Base-by-base conservation (phyloP, 2,797 vertebrate genomes). In the Tolypeutes matacus region DNA sequence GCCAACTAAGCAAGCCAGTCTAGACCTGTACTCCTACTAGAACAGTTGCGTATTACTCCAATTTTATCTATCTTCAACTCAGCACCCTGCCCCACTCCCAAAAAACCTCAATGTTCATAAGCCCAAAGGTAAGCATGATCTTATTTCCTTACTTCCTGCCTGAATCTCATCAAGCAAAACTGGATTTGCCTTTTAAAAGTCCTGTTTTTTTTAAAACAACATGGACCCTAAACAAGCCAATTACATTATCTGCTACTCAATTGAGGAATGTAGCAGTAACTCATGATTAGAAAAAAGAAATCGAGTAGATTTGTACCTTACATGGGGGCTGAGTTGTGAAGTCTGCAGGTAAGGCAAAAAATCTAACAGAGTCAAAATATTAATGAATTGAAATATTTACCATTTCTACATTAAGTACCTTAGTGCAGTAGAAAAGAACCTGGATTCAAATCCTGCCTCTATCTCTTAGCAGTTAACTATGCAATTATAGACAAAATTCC, bases 341-440 rank as follows among this genome's bases (percentile, higher is more conserved):
- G 17, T 84, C 51, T 93, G 36, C 21, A 94, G 53, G 8, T 76
- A 93, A 89, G 72, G 49, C 70, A 95, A 95, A 95, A 73, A 73
- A 82, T 65, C 36, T 25, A 88, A 53, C 21, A 31, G 1, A 84
- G 42, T 42, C 23, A 89, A 95, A 80, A 3, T 64, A 72, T 81
- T 96, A 25, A 86, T 95, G 46, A 93, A 86, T n/a, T 76, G 36
- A 94, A 96, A 70, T 83, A 60, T 39, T 56, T 29, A 23, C 10
- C 46, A 29, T 65, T 49, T 94, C 56, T 62, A 82, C 29, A 10
- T 85, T n/a, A 85, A 62, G 56, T 56, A 72, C 10, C 18, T 65
- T 67, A 62, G 13, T 64, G 13, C 17, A 51, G 11, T 60, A 46
- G n/a, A 85, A 64, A 77, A 82, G 36, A 94, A 96, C n/a, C 46